Conservation (phyloP, 2,797 vertebrate species). For the Apogon hyalosoma region DNA sequence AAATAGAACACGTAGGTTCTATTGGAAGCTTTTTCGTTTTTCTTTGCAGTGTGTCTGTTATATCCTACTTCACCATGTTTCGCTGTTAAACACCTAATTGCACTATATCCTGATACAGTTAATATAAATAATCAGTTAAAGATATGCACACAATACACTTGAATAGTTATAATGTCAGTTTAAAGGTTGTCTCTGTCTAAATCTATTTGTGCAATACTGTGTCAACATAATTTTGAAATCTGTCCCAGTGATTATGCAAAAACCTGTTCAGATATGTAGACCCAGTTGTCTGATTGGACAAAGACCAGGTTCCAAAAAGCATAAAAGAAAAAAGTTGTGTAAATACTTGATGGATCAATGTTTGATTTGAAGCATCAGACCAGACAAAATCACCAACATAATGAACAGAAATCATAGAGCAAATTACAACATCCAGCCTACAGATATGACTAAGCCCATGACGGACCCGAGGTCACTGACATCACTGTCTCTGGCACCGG, state of each 20-base stretch:
- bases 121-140: too few species aligned
- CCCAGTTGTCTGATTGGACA: conserved; percentile 22
- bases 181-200: conserved; percentile 39
- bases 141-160: too few species aligned
- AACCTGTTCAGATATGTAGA: conserved; percentile 1
- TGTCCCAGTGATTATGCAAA: conserved; percentile 40
- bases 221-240: conserved; percentile 59
- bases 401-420: not conserved
- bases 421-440: conserved; percentile 44
- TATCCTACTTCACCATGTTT: too few species aligned
- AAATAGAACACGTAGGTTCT: too few species aligned
- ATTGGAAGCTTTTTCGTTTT: too few species aligned
- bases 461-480: not conserved
- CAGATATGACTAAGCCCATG: conserved; percentile 30
- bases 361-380: conserved; percentile 32
- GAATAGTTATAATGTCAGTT: not conserved
- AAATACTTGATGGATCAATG: conserved; percentile 4
- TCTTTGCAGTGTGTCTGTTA: too few species aligned
- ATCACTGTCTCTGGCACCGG: conserved; percentile 17
- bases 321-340: not conserved
- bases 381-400: not conserved
- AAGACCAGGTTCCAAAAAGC: conserved; percentile 47
- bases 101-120: too few species aligned
- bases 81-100: too few species aligned
- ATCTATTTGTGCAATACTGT: conserved; percentile 29